These are phyloP conservation scores for Hydrotaea cyrtoneurina DNA, from an alignment of 2,888 invertebrate species.

Conservation along the genomic window DNA sequence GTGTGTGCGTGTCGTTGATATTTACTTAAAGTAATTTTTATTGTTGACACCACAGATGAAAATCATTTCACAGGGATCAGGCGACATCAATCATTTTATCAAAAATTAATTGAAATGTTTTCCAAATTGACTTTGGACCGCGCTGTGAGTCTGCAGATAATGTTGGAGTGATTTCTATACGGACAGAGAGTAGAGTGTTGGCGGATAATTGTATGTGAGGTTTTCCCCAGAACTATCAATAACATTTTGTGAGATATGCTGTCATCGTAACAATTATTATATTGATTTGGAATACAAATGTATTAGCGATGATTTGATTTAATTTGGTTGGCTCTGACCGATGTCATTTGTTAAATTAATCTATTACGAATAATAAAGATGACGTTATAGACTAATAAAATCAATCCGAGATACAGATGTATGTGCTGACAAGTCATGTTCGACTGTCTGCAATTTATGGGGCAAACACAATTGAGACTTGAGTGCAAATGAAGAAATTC, in stretches of 20 bases:
- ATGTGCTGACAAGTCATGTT: too few species aligned
- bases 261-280: too few species aligned
- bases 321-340: too few species aligned
- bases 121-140: not conserved
- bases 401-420: too few species aligned
- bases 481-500: too few species aligned
- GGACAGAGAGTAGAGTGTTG: not conserved
- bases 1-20: not conserved
- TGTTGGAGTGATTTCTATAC: not conserved
- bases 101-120: slow-evolving; percentile 16
- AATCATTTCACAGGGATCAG: not conserved
- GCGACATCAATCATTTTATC: slow-evolving; percentile 27
- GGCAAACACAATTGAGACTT: too few species aligned
- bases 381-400: too few species aligned
- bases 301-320: too few species aligned
- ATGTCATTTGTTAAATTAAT: too few species aligned
- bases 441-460: too few species aligned
- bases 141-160: not conserved
- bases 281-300: too few species aligned
- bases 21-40: slow-evolving; percentile 31
- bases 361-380: too few species aligned
- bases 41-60: not conserved
- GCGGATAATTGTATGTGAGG: not conserved
- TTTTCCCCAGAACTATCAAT: not conserved
- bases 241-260: not conserved